Conservation (phyloP, 2,113 vertebrate species). For the Macquaria australasica region DNA sequence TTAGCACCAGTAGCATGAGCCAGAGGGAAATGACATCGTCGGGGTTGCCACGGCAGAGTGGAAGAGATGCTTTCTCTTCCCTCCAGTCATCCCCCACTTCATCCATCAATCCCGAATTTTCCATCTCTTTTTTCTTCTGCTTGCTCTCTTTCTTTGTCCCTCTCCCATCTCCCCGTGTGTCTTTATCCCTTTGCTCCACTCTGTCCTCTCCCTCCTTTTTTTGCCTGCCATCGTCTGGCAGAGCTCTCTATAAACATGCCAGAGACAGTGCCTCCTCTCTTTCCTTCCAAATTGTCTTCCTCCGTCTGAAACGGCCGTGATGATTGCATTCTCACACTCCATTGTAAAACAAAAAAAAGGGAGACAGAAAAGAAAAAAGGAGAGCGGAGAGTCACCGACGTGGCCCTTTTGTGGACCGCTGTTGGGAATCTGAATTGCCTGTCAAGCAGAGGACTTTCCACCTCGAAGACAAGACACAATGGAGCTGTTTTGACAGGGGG, state of each 20-base stretch:
- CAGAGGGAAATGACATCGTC: conserved; percentile 67
- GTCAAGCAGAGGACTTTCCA: conserved; percentile 40
- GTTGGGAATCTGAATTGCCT: conserved; percentile 60
- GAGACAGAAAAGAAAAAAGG: neutral
- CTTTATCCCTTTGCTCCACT: conserved; percentile 35
- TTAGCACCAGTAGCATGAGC: conserved; percentile 35
- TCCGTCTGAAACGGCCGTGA: conserved; percentile 58
- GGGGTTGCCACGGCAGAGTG: conserved; percentile 51
- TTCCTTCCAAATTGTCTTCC: conserved; percentile 60
- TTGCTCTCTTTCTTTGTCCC: conserved; percentile 11
- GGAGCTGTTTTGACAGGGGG: conserved; percentile 54
- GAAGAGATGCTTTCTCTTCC: conserved; percentile 30
- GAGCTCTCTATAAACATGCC: conserved; percentile 73
- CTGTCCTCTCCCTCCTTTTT: conserved; percentile 24
- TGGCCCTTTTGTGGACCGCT: conserved; percentile 39
- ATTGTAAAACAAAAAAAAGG: conserved; percentile 53
- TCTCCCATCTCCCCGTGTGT: conserved; percentile 8
- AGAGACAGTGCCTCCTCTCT: conserved; percentile 50
- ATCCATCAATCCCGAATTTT: conserved; percentile 57
- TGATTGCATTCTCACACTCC: conserved; percentile 74
- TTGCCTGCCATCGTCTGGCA: conserved; percentile 29
- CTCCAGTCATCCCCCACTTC: conserved; percentile 44
- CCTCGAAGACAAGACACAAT: conserved; percentile 51
- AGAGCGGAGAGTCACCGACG: neutral
- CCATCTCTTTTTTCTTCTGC: conserved; percentile 28